Evolutionary conservation across 2,888 invertebrate genomes (phyloP).

Genomic region (Chelonus formosanus): DNA sequence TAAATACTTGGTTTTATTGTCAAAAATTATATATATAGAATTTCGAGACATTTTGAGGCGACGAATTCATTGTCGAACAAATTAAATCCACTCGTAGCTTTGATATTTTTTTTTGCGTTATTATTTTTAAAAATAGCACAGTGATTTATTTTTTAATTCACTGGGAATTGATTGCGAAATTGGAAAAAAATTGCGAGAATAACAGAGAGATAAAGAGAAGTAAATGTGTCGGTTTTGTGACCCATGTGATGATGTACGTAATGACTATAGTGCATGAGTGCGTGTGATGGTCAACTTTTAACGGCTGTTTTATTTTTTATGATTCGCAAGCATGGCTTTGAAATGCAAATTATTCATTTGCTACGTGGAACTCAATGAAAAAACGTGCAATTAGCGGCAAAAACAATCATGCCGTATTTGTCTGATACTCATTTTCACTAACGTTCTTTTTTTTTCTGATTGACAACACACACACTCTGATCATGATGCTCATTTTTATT

Average conservation of each 20-base stretch:
- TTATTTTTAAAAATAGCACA: neutral
- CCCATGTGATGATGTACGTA: constrained; percentile 13
- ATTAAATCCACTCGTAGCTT: neutral
- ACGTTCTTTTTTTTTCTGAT: constrained; percentile 32
- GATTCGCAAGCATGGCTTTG: constrained; percentile 29
- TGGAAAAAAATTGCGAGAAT: constrained; percentile 13
- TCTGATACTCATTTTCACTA: constrained; percentile 58
- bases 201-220: constrained; percentile 4
- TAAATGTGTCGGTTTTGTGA: constrained; percentile 10
- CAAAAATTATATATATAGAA: no score
- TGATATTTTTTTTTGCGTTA: neutral
- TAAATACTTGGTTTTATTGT: no score
- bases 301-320: constrained; percentile 31
- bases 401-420: constrained; percentile 50
- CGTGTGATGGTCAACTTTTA: constrained; percentile 26
- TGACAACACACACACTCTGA: constrained; percentile 19
- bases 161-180: constrained; percentile 17
- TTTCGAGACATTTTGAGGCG: no score
- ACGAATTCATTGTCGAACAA: neutral
- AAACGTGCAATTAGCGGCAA: constrained; percentile 41
- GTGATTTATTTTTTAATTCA: constrained; percentile 10
- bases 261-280: constrained; percentile 13
- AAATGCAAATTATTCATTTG: constrained; percentile 37
- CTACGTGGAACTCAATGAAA: constrained; percentile 16
- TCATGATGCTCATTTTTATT: constrained; percentile 8